Conservation (phyloP, 1,140 invertebrate species). For the Polyergus mexicanus region DNA sequence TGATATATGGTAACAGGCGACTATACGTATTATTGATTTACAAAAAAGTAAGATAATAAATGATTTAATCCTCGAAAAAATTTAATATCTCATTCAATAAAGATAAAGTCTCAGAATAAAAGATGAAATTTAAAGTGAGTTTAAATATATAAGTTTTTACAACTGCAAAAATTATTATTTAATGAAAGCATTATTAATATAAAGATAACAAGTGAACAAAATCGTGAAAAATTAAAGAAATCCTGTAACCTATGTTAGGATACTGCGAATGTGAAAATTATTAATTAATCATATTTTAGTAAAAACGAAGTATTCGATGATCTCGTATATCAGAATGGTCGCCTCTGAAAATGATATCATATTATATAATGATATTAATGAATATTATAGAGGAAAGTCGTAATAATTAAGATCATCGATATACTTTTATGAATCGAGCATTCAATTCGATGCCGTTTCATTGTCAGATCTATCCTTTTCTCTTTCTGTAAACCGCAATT, state of each 20-base stretch:
- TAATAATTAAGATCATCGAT: constrained; percentile 5
- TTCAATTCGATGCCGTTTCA: neutral
- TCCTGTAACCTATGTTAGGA: neutral
- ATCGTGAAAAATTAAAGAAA: neutral
- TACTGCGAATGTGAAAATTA: neutral
- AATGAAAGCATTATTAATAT: neutral
- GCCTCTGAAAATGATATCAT: neutral
- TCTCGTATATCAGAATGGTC: neutral
- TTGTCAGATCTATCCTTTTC: neutral
- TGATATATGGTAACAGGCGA: neutral
- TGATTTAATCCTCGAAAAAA: neutral
- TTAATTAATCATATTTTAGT: neutral
- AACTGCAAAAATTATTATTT: neutral
- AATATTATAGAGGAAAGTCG: neutral
- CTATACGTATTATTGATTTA: neutral
- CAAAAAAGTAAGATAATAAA: neutral
- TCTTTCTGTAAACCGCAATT: neutral
- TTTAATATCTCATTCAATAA: neutral
- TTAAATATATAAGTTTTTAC: neutral
- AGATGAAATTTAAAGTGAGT: neutral
- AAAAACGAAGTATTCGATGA: neutral
- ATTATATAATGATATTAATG: neutral
- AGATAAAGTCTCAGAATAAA: neutral
- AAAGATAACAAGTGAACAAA: neutral
- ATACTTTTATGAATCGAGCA: constrained; percentile 15